These are phyloP conservation scores for Mizuhopecten yessoensis DNA, from an alignment of 1,140 invertebrate genomes.

Conservation along the genomic window DNA sequence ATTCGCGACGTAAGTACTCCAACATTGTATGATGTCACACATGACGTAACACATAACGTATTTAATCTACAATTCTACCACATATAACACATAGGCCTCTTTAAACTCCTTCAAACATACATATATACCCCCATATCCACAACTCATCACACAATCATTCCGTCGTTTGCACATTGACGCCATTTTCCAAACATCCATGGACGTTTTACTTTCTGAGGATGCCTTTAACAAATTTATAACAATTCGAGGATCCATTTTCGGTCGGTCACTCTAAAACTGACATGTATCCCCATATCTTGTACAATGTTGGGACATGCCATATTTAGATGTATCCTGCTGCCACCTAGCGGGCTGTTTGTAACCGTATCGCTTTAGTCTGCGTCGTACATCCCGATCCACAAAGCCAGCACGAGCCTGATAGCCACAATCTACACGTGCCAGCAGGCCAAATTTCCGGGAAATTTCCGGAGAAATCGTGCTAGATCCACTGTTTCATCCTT, in stretches of 20 bases:
- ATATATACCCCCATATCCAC: neutral
- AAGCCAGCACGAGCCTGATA: neutral
- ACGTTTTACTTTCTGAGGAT: neutral
- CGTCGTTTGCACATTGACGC: neutral
- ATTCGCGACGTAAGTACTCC: too few relatives aligned
- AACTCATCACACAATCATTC: neutral
- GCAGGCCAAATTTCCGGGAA: constrained; percentile 23
- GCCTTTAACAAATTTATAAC: neutral
- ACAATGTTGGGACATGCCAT: neutral
- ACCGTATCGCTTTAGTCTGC: neutral
- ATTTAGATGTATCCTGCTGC: neutral
- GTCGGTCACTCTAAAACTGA: neutral
- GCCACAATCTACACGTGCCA: neutral
- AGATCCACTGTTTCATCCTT: neutral
- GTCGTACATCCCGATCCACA: neutral
- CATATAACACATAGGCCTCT: neutral
- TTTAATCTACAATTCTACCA: neutral
- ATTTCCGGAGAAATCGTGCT: neutral
- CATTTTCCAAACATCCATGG: neutral
- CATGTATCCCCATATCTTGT: neutral
- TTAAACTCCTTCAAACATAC: too few relatives aligned
- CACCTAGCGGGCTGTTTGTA: neutral
- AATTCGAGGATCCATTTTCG: neutral
- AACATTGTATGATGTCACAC: too few relatives aligned
- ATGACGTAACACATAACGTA: neutral